These are phyloP conservation scores for Pygoscelis antarcticus DNA, from an alignment of 2,113 vertebrate genomes.

Conservation along the genomic window DNA sequence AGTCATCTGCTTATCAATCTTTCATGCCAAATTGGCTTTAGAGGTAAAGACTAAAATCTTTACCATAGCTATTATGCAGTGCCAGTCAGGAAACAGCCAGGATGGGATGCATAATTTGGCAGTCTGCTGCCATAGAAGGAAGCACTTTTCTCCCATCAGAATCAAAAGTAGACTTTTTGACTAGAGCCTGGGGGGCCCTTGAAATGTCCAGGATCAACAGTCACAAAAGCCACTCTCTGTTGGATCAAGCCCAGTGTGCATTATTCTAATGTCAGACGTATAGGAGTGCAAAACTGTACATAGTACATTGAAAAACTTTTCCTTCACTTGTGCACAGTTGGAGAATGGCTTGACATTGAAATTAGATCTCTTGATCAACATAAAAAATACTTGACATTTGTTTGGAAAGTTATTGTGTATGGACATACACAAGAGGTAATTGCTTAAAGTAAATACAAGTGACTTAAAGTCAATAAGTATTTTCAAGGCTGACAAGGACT, in stretches of 20 bases:
- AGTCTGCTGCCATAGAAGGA: background rate
- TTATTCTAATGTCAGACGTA: constrained; percentile 15
- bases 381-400: constrained; percentile 21
- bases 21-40: constrained; percentile 32
- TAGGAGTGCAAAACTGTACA: background rate
- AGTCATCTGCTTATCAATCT: constrained; percentile 58
- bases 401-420: constrained; percentile 1
- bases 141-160: constrained; percentile 2
- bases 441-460: constrained; percentile 28
- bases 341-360: constrained; percentile 4
- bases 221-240: constrained; percentile 24
- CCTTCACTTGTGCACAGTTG: background rate
- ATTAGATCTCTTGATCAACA: constrained; percentile 17
- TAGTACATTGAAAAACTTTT: background rate
- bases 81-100: constrained; percentile 18
- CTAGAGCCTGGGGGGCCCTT: background rate
- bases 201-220: constrained; percentile 25
- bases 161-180: constrained; percentile 46
- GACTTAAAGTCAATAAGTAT: constrained; percentile 42
- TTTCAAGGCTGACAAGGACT: constrained; percentile 24
- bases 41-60: constrained; percentile 17
- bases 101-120: background rate
- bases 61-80: background rate
- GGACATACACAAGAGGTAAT: background rate
- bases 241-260: background rate